A percentile compares a stretch with the other conserved stretches of the same genome.
phyloP scores from a whole-genome alignment of 1,140 invertebrate genomes.

The Palaemon carinicauda region DNA sequence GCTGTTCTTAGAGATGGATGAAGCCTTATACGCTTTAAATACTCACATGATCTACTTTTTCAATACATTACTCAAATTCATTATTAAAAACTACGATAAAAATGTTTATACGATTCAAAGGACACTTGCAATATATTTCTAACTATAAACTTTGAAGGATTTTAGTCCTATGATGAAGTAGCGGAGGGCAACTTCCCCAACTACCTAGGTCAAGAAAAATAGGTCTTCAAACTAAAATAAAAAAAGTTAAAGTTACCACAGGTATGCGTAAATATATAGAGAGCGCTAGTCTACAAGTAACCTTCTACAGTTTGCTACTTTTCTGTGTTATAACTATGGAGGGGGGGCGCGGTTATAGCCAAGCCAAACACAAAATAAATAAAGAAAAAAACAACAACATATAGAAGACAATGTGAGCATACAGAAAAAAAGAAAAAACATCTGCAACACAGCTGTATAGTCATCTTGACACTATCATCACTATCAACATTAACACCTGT shows the following conservation, averaged over 20 bases:
- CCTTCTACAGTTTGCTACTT: constrained; percentile 32
- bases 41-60: background rate
- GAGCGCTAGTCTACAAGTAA: constrained; percentile 4
- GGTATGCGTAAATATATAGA: constrained; percentile 30
- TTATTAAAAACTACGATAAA: constrained; percentile 47
- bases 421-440: constrained; percentile 44
- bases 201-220: constrained; percentile 28
- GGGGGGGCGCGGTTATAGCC: constrained; percentile 46
- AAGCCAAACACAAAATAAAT: constrained; percentile 45
- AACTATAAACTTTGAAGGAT: constrained; percentile 31
- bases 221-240: constrained; percentile 21
- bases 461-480: constrained; percentile 3
- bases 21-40: background rate
- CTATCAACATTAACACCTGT: background rate
- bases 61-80: background rate
- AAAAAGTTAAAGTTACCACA: constrained; percentile 27
- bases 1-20: constrained; percentile 12
- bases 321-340: constrained; percentile 57
- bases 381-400: constrained; percentile 52
- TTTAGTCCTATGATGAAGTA: background rate
- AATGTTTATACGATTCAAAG: constrained; percentile 51
- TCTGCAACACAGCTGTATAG: constrained; percentile 34
- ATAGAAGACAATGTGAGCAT: constrained; percentile 59
- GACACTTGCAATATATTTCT: constrained; percentile 48
- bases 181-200: background rate